phyloP scores from a whole-genome alignment of 30 jellyfish, hydroid and myxozoan species.

The Aurelia aurita region DNA sequence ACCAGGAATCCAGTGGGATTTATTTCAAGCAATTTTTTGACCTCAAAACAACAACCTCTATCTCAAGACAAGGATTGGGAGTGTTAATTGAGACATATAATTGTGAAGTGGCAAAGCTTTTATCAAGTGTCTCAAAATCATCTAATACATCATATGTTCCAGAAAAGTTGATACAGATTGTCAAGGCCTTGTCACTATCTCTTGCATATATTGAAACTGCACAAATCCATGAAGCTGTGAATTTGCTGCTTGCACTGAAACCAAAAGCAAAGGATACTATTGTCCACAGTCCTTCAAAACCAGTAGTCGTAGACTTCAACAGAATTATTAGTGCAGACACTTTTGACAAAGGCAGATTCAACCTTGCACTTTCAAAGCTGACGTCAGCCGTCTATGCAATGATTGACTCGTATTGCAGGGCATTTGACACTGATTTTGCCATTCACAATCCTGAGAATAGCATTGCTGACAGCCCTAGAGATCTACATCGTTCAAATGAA shows the following conservation, averaged over 20 bases:
- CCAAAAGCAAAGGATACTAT: slow-evolving; percentile 32
- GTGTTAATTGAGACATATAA: slow-evolving; percentile 87
- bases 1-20: slow-evolving; percentile 73
- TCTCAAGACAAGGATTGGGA: slow-evolving; percentile 89
- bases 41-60: slow-evolving; percentile 52
- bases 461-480: neutral
- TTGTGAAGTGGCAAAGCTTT: slow-evolving; percentile 80
- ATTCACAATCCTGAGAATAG: slow-evolving; percentile 32
- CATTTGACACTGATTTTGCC: slow-evolving; percentile 85
- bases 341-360: slow-evolving; percentile 85
- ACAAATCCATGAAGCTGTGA: slow-evolving; percentile 88
- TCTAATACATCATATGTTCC: slow-evolving; percentile 69
- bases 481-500: slow-evolving; percentile 27
- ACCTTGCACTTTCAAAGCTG: slow-evolving; percentile 79
- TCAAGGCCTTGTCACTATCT: slow-evolving; percentile 86
- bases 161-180: slow-evolving; percentile 84
- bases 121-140: slow-evolving; percentile 61
- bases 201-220: slow-evolving; percentile 82
- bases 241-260: slow-evolving; percentile 74
- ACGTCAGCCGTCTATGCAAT: slow-evolving; percentile 79
- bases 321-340: slow-evolving; percentile 59
- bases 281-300: slow-evolving; percentile 17
- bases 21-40: slow-evolving; percentile 85
- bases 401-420: slow-evolving; percentile 86
- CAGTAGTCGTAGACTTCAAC: slow-evolving; percentile 59